These are phyloP conservation scores for Erythrolamprus reginae DNA, from an alignment of 2,113 vertebrate species.

Conservation along the genomic window DNA sequence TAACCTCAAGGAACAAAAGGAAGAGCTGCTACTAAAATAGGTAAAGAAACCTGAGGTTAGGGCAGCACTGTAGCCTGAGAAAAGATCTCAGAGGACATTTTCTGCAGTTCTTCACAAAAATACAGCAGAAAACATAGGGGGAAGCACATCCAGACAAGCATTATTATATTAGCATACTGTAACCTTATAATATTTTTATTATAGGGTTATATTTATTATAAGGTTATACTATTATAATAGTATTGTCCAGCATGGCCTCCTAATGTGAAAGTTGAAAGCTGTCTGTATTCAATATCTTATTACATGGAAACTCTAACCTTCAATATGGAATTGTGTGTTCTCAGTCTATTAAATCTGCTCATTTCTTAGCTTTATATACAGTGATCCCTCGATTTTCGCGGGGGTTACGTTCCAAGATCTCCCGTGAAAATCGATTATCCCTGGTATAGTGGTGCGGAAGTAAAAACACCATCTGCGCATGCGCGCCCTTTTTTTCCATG, in stretches of 20 bases:
- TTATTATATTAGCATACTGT: not conserved
- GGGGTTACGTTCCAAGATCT: too few relatives aligned
- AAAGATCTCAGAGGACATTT: not conserved
- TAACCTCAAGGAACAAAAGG: not conserved
- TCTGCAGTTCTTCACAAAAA: not conserved
- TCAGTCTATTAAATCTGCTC: slow-evolving; percentile 59
- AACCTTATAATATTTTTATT: not conserved
- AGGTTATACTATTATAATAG: not conserved
- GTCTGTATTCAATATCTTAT: slow-evolving; percentile 44
- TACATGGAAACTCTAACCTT: slow-evolving; percentile 52
- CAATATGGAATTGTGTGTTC: slow-evolving; percentile 57
- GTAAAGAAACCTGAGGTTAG: not conserved
- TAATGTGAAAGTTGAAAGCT: slow-evolving; percentile 17
- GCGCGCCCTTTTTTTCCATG: too few relatives aligned
- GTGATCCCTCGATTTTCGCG: too few relatives aligned
- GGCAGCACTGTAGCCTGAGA: not conserved
- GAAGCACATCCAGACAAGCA: not conserved
- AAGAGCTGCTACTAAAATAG: not conserved
- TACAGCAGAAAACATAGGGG: not conserved
- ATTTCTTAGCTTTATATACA: not conserved
- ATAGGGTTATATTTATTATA: too few relatives aligned
- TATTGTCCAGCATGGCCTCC: not conserved
- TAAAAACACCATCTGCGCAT: too few relatives aligned
- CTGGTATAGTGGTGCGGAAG: too few relatives aligned
- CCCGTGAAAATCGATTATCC: too few relatives aligned